These are phyloP conservation scores for Phrynosoma blainvillii DNA, from an alignment of 2,113 vertebrate species.

Conservation along the genomic window DNA sequence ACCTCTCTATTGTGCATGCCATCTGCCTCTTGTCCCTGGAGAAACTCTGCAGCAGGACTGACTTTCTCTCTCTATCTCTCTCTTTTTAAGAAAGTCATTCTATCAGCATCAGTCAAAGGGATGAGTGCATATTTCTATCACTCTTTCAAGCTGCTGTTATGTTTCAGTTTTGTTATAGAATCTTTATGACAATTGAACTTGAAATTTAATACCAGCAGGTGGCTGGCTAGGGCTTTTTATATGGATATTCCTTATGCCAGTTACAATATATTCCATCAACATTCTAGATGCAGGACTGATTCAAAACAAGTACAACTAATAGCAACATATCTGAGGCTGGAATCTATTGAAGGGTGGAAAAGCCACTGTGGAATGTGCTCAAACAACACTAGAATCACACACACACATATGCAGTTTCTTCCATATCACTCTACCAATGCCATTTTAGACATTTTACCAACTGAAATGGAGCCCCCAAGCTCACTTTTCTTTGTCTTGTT, in stretches of 20 bases:
- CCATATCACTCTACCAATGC: no score
- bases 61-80: constrained; percentile 22
- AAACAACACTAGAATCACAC: neutral
- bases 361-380: neutral
- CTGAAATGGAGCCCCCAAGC: no score
- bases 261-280: neutral
- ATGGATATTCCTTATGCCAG: neutral
- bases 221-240: constrained; percentile 8
- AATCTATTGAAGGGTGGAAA: neutral
- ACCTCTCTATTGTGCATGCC: constrained; percentile 28
- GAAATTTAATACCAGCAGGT: constrained; percentile 25
- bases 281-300: neutral
- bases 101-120: constrained; percentile 40
- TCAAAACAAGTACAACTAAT: neutral
- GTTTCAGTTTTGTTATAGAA: constrained; percentile 27
- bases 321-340: neutral
- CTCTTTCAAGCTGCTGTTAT: constrained; percentile 36
- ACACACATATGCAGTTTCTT: no score
- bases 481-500: no score
- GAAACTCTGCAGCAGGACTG: constrained; percentile 22
- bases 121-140: constrained; percentile 16
- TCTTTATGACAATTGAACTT: constrained; percentile 13
- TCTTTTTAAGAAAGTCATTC: constrained; percentile 30
- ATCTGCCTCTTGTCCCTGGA: constrained; percentile 39
- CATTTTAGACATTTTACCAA: no score